Conservation (phyloP, 2,888 invertebrate species). For the Teinopalpus imperialis region DNA sequence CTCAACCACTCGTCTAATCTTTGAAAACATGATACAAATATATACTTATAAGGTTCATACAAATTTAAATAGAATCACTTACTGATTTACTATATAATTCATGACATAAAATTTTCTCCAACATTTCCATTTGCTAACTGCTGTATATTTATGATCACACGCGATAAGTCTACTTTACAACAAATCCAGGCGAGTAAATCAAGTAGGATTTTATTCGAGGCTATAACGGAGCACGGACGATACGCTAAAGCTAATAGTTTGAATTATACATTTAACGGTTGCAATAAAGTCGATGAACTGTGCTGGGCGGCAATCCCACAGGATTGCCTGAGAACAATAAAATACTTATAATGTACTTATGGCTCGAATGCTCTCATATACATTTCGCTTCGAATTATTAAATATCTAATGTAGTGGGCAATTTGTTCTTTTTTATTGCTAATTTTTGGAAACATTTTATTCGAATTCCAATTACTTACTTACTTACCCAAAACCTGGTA, state of each 20-base stretch:
- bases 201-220: constrained; percentile 23
- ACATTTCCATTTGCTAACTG: constrained; percentile 5
- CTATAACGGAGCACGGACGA: constrained; percentile 11
- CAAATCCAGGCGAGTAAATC: constrained; percentile 19
- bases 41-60: too few relatives aligned
- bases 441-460: too few relatives aligned
- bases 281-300: constrained; percentile 30
- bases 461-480: too few relatives aligned
- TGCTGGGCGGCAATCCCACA: constrained; percentile 9
- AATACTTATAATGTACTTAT: constrained; percentile 28
- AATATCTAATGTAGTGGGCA: background rate
- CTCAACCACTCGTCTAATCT: too few relatives aligned
- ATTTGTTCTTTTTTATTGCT: background rate
- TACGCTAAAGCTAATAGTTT: constrained; percentile 22
- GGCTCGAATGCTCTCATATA: constrained; percentile 2
- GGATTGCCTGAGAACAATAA: constrained; percentile 29
- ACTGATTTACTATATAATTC: background rate
- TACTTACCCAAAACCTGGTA: too few relatives aligned
- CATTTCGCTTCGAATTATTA: background rate
- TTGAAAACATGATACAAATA: too few relatives aligned
- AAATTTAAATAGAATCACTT: too few relatives aligned
- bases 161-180: constrained; percentile 15
- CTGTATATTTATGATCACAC: constrained; percentile 12
- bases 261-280: constrained; percentile 27
- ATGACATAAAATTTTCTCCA: constrained; percentile 2